phyloP scores from a whole-genome alignment of 2,113 vertebrate genomes.

The Charadrius vociferus region DNA sequence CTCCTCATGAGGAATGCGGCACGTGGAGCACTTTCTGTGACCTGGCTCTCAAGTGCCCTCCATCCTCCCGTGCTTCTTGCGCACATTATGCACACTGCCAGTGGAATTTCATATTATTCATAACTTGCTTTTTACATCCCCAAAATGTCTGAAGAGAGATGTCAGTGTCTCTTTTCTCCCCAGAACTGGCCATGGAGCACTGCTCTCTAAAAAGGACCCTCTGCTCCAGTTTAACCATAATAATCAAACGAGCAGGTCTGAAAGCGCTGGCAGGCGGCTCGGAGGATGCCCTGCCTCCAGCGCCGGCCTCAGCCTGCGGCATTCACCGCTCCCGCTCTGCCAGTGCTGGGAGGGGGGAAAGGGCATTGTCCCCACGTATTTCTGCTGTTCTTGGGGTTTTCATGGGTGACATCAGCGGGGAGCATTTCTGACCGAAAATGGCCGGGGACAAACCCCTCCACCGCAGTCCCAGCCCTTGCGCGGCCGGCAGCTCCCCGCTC shows the following conservation, averaged over 20 bases:
- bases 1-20: neutral
- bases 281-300: neutral
- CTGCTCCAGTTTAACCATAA: neutral
- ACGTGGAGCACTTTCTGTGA: neutral
- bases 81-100: neutral
- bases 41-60: neutral
- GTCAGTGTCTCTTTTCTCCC: neutral
- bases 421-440: fast-evolving
- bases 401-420: neutral
- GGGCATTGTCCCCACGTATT: fast-evolving
- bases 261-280: fast-evolving
- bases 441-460: neutral
- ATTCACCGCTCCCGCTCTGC: fast-evolving
- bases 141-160: neutral
- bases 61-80: neutral
- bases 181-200: neutral
- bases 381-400: neutral
- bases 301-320: fast-evolving
- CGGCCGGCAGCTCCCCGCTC: fast-evolving
- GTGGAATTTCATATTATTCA: neutral
- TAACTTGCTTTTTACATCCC: neutral
- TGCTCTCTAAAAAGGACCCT: neutral
- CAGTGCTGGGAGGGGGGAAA: fast-evolving
- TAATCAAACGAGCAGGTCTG: neutral
- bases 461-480: fast-evolving